These are phyloP conservation scores for Synergus japonicus DNA, from an alignment of 2,888 invertebrate genomes.

Conservation along the genomic window DNA sequence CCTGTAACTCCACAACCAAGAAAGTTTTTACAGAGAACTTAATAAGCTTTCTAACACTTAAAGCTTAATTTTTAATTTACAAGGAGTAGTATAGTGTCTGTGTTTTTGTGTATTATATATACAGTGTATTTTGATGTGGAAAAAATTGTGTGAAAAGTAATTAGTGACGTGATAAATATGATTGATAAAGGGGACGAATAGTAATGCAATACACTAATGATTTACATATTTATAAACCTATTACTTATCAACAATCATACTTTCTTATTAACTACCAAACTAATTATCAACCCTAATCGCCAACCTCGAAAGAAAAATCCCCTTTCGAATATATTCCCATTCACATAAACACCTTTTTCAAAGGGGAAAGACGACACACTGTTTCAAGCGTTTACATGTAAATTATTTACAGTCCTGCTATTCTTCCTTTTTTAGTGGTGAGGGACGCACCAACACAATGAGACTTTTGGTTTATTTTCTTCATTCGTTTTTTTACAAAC, in stretches of 20 bases:
- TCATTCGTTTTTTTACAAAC: slow-evolving; percentile 17
- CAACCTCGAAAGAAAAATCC: neutral
- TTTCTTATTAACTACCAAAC: neutral
- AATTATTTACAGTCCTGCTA: slow-evolving; percentile 28
- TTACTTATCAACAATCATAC: neutral
- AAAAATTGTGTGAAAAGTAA: neutral
- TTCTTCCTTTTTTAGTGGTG: neutral
- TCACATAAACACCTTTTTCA: slow-evolving; percentile 9
- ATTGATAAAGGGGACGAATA: slow-evolving; percentile 6
- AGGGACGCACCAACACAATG: neutral
- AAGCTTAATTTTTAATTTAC: slow-evolving; percentile 57
- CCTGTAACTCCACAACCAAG: slow-evolving; percentile 59
- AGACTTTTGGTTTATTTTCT: slow-evolving; percentile 9
- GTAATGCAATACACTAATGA: slow-evolving; percentile 38
- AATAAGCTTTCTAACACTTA: slow-evolving; percentile 69
- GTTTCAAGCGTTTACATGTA: slow-evolving; percentile 32
- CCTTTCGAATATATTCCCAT: neutral
- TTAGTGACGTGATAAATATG: slow-evolving; percentile 21
- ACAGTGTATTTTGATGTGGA: slow-evolving; percentile 48
- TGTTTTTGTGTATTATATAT: slow-evolving; percentile 11
- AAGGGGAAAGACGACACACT: slow-evolving; percentile 25
- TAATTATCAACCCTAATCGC: neutral
- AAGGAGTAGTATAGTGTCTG: neutral
- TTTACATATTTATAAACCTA: slow-evolving; percentile 17
- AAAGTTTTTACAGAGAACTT: slow-evolving; percentile 54